A percentile compares a stretch with the other conserved stretches of the same genome.
phyloP scores from a whole-genome alignment of 2,888 invertebrate species.

The Coecobrya sp. region DNA sequence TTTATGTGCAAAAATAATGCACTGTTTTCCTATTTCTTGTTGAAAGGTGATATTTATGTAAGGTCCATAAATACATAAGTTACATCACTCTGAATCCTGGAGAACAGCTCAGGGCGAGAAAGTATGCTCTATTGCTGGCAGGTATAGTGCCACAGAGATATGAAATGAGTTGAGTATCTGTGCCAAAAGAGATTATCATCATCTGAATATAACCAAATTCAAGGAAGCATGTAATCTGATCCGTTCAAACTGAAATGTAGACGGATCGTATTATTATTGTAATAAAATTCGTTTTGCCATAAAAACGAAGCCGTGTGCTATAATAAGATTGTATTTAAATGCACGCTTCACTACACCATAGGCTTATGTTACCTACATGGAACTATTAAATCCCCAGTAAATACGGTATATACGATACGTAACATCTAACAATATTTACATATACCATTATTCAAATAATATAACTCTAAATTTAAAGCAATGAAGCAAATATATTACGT shows the following conservation, averaged over 20 bases:
- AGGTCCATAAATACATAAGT: background rate
- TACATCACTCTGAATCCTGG: background rate
- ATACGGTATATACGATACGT: background rate
- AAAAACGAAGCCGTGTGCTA: conserved; percentile 9
- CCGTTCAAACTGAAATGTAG: conserved; percentile 49
- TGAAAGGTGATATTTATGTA: conserved; percentile 18
- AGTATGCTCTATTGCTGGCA: background rate
- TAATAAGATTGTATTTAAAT: conserved; percentile 6
- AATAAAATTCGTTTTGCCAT: conserved; percentile 51
- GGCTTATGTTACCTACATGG: background rate
- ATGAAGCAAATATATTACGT: background rate
- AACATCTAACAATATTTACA: background rate
- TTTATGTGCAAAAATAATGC: background rate
- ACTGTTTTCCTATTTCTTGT: background rate
- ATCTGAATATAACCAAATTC: conserved; percentile 44
- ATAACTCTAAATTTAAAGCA: background rate
- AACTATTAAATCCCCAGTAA: background rate
- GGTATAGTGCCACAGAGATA: background rate
- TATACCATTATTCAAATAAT: conserved; percentile 45
- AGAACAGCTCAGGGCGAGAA: background rate
- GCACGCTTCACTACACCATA: background rate
- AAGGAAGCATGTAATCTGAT: conserved; percentile 53
- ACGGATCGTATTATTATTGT: conserved; percentile 58
- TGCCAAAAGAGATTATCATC: conserved; percentile 59
- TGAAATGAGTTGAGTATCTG: conserved; percentile 5